phyloP scores from a whole-genome alignment of 2,113 vertebrate species.

The Oryzias javanicus region DNA sequence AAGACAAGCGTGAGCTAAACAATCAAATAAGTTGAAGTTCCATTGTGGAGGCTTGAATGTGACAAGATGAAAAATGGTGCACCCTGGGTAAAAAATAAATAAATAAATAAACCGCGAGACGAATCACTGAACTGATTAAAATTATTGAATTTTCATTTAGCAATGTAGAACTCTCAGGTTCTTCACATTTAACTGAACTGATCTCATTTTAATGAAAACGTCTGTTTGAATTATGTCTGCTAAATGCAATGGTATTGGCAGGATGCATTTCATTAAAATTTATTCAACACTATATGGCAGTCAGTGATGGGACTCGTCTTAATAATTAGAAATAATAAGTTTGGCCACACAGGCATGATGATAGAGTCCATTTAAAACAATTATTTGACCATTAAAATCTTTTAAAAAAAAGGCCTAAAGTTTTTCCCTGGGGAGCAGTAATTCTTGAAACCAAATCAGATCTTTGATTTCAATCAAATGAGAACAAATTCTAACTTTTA shows the following conservation, averaged over 20 bases:
- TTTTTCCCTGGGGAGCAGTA: conserved; percentile 17
- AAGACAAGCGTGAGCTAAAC: neutral
- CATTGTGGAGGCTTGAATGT: too few species aligned
- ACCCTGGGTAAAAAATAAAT: too few species aligned
- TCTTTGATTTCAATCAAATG: conserved; percentile 21
- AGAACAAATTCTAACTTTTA: conserved; percentile 30
- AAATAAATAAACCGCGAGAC: neutral
- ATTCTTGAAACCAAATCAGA: conserved; percentile 22
- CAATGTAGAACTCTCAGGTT: conserved; percentile 30
- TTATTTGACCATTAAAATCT: conserved; percentile 1
- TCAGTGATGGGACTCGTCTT: too few species aligned
- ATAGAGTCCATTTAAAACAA: too few species aligned
- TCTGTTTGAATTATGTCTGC: conserved; percentile 11
- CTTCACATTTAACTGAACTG: conserved; percentile 15
- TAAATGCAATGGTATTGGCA: conserved; percentile 7
- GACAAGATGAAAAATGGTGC: too few species aligned
- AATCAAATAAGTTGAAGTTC: too few species aligned
- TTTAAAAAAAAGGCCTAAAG: conserved; percentile 13
- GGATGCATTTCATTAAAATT: neutral
- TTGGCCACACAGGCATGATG: too few species aligned
- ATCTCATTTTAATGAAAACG: conserved; percentile 2
- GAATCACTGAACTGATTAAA: conserved; percentile 29
- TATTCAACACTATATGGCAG: too few species aligned
- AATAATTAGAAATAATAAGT: too few species aligned
- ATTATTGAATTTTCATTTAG: conserved; percentile 54